Percentiles rank a stretch among this genome's conserved stretches.
Conservation (phyloP, 2,888 invertebrate species). For the Hirtodrosophila duncani region DNA sequence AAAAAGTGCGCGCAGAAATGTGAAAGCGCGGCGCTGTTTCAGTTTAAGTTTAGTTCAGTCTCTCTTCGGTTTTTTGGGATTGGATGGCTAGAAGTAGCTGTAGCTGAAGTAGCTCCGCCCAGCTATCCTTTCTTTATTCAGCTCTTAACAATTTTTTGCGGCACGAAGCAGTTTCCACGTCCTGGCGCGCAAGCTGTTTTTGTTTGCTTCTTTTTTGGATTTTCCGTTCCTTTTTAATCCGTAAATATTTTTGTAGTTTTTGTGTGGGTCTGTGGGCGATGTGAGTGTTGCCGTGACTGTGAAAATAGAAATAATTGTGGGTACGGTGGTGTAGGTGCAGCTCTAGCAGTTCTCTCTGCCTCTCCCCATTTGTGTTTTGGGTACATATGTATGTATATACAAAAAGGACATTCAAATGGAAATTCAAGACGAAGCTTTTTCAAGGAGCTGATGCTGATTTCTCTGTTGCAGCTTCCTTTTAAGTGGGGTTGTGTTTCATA, state of each 20-base stretch:
- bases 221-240: slow-evolving; percentile 33
- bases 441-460: slow-evolving; percentile 14
- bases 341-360: no score
- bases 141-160: slow-evolving; percentile 44
- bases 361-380: slow-evolving; percentile 5
- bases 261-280: slow-evolving; percentile 2
- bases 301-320: no score
- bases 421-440: slow-evolving; percentile 24
- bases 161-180: slow-evolving; percentile 20
- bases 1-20: no score
- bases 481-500: no score
- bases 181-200: slow-evolving; percentile 26
- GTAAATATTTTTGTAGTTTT: slow-evolving; percentile 45
- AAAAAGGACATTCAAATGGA: not conserved
- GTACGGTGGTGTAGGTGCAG: no score
- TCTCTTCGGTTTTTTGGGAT: no score
- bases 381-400: not conserved
- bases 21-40: no score
- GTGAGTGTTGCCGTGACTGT: not conserved
- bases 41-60: no score
- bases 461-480: no score
- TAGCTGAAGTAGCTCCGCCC: slow-evolving; percentile 53
- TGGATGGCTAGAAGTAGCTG: no score
- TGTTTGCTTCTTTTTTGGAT: slow-evolving; percentile 33
- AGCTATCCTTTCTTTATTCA: slow-evolving; percentile 42